Evolutionary conservation across 1,140 invertebrate genomes (phyloP), one percentile per base, ranked within the genome.

Genomic region (Hyposmocoma kahamanoa): DNA sequence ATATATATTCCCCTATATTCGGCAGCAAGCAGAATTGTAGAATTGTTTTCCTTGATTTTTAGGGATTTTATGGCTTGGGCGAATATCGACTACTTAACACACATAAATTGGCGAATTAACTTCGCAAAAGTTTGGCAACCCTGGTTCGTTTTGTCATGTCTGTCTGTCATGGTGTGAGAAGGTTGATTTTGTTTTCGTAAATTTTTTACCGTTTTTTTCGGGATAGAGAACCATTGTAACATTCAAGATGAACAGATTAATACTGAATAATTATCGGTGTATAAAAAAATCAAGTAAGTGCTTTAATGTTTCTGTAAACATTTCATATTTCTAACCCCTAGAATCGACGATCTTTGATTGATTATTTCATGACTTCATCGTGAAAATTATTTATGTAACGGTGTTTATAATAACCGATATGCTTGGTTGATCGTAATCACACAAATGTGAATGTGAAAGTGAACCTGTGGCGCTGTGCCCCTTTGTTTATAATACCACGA

Each of bases 131-230:
- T n/a, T n/a, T n/a, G n/a, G n/a, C n/a, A n/a, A n/a, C n/a, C n/a
- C n/a, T n/a, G n/a, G n/a, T n/a, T n/a, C n/a, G n/a, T n/a, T n/a
- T n/a, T n/a, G n/a, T n/a, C n/a, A n/a, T n/a, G 17, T 30, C 42
- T 48, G 42, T 47, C 34, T 84, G 80, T 82, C 78, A 82, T 84
- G 77, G 79, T 83, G 73, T 75, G 51, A 70, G 74, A 68, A 79
- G 71, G 73, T 78, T 76, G 73, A 83, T 65, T 81, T 83, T 83
- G 81, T 83, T 83, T 81, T 76, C 74, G 53, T 68, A 59, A 52
- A 34, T 77, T 67, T 77, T 74, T 76, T 67, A 62, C 61, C 66
- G 55, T 56, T 74, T 63, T 64, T 62, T 50, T 36, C 32, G 39
- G 48, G 24, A 64, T 51, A 52, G 53, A 18, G 47, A 56, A 32